Conservation (phyloP, 2,113 vertebrate genomes). For the Todiramphus saurophagus region DNA sequence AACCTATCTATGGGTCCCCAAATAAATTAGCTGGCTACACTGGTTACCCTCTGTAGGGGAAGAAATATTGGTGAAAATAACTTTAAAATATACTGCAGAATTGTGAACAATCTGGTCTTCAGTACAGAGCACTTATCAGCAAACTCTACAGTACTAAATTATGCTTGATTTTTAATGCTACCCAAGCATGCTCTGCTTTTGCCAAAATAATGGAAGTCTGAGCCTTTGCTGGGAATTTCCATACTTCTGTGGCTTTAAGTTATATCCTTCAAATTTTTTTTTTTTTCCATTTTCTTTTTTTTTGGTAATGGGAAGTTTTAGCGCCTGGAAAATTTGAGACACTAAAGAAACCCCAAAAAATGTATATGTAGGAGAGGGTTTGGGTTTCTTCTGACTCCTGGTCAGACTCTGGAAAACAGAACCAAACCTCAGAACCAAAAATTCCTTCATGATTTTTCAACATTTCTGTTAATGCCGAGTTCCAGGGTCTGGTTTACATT, state of each 20-base stretch:
- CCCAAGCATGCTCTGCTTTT: slow-evolving; percentile 25
- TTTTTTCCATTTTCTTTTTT: background rate
- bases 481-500: slow-evolving; percentile 49
- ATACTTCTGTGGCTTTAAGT: slow-evolving; percentile 47
- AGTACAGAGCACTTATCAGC: background rate
- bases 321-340: slow-evolving; percentile 49
- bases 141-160: background rate
- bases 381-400: slow-evolving; percentile 35
- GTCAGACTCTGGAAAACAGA: slow-evolving; percentile 51
- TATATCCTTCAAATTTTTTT: background rate
- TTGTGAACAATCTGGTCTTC: background rate
- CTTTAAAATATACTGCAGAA: background rate
- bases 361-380: slow-evolving; percentile 12
- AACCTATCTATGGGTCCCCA: background rate
- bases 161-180: background rate
- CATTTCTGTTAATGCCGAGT: slow-evolving; percentile 9
- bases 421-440: slow-evolving; percentile 69
- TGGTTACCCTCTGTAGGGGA: background rate
- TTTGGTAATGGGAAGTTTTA: slow-evolving; percentile 20
- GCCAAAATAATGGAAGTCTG: slow-evolving; percentile 41
- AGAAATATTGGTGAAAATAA: background rate
- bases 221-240: slow-evolving; percentile 42
- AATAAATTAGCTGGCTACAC: background rate
- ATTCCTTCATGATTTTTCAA: slow-evolving; percentile 55
- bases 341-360: slow-evolving; percentile 13